A percentile compares a stretch with the other conserved stretches of the same genome.
Evolutionary conservation across 1,140 invertebrate genomes (phyloP).

Genomic region (Propsilocerus akamusi): DNA sequence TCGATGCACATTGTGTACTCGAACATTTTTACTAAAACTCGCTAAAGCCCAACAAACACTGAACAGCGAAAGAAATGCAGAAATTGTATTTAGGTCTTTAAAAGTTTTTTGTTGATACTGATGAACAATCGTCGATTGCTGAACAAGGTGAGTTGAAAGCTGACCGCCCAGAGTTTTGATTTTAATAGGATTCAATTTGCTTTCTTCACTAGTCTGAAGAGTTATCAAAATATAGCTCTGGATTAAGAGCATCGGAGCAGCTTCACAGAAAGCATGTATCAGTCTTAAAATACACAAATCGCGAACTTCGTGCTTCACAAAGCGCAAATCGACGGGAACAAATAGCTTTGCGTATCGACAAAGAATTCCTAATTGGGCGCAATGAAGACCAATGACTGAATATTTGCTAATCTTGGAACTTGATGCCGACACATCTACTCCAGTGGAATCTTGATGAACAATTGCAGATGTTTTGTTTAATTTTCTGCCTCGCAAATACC

Average conservation of each 20-base stretch:
- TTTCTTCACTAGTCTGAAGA: slow-evolving; percentile 13
- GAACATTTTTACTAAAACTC: slow-evolving; percentile 76
- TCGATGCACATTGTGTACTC: slow-evolving; percentile 58
- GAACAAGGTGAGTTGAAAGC: slow-evolving; percentile 4
- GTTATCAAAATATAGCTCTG: slow-evolving; percentile 57
- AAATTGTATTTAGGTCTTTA: slow-evolving; percentile 62
- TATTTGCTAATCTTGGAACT: slow-evolving; percentile 14
- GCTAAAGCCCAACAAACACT: slow-evolving; percentile 79
- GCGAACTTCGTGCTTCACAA: slow-evolving; percentile 66
- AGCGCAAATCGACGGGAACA: slow-evolving; percentile 62
- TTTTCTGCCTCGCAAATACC: slow-evolving; percentile 23
- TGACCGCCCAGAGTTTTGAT: slow-evolving; percentile 5
- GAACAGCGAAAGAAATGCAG: slow-evolving; percentile 59
- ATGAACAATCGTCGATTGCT: slow-evolving; percentile 4
- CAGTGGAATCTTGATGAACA: not conserved
- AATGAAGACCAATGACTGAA: slow-evolving; percentile 46
- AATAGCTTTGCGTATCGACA: slow-evolving; percentile 80
- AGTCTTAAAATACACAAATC: slow-evolving; percentile 54
- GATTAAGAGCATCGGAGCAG: slow-evolving; percentile 68
- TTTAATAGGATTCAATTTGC: not conserved
- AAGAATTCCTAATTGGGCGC: slow-evolving; percentile 62
- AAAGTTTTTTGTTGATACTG: slow-evolving; percentile 27
- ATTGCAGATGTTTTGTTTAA: not conserved
- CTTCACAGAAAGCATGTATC: slow-evolving; percentile 72
- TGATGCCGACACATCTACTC: slow-evolving; percentile 6